Evolutionary conservation across 1,140 invertebrate species (phyloP).

Genomic region (Aplysia californica): DNA sequence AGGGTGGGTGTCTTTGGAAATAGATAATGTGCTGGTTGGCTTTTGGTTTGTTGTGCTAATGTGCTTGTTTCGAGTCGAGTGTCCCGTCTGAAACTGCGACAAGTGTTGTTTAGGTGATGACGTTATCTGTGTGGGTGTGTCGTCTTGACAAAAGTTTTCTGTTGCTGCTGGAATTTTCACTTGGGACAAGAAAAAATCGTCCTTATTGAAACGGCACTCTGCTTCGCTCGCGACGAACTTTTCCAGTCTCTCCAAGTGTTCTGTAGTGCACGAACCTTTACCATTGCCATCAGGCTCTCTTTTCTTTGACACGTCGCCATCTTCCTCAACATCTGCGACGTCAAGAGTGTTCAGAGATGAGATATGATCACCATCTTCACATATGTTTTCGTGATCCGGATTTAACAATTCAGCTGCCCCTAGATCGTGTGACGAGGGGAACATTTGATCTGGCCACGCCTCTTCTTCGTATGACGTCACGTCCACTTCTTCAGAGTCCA

Average conservation of each 20-base stretch:
- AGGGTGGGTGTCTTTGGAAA: neutral
- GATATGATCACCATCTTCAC: too few relatives aligned
- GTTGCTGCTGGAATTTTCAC: neutral
- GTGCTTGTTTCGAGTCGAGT: neutral
- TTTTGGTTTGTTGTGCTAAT: neutral
- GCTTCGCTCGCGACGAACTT: neutral
- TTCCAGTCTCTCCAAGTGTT: too few relatives aligned
- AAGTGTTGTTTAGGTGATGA: neutral
- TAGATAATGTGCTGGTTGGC: neutral
- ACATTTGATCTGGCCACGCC: too few relatives aligned
- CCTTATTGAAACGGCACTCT: neutral
- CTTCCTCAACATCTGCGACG: neutral
- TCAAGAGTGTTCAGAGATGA: too few relatives aligned
- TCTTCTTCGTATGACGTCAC: too few relatives aligned
- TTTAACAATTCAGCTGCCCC: too few relatives aligned
- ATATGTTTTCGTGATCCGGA: too few relatives aligned
- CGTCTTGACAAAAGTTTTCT: neutral
- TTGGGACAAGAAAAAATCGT: neutral
- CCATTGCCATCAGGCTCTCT: too few relatives aligned
- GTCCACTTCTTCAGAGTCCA: too few relatives aligned
- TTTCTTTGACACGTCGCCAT: neutral
- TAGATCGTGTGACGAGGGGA: too few relatives aligned
- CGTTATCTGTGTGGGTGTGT: neutral
- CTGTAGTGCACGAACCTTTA: too few relatives aligned
- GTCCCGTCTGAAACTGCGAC: too few relatives aligned